Conservation (phyloP, 2,888 invertebrate species). For the Ommatoiulus sabulosus region DNA sequence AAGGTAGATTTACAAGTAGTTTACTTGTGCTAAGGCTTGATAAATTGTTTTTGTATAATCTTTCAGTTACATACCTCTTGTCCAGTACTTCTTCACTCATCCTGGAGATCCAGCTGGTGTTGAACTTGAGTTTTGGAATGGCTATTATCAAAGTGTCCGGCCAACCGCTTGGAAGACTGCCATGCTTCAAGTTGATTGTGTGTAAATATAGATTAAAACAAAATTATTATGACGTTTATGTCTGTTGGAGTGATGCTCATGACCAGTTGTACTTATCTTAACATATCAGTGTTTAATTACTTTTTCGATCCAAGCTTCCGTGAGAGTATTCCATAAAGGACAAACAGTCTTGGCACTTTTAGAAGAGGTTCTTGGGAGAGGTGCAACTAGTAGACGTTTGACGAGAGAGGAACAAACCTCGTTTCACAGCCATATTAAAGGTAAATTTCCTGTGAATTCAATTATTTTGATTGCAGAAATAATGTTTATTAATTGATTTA, state of each 20-base stretch:
- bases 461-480: too few relatives aligned
- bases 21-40: too few relatives aligned
- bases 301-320: constrained; percentile 55
- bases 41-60: neutral
- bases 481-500: too few relatives aligned
- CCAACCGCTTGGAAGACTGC: constrained; percentile 56
- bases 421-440: constrained; percentile 50
- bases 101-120: neutral
- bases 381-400: neutral
- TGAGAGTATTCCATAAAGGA: constrained; percentile 58
- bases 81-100: constrained; percentile 58
- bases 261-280: too few relatives aligned
- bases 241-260: neutral
- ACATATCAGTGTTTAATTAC: neutral
- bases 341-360: constrained; percentile 57
- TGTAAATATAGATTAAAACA: neutral
- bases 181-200: constrained; percentile 56
- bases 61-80: constrained; percentile 56
- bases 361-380: constrained; percentile 47
- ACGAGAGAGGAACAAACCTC: neutral
- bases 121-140: constrained; percentile 59
- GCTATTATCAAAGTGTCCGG: constrained; percentile 59
- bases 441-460: neutral
- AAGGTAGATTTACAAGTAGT: too few relatives aligned
- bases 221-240: neutral